These are phyloP conservation scores for Gobius niger DNA, from an alignment of 2,113 vertebrate genomes.

Conservation along the genomic window DNA sequence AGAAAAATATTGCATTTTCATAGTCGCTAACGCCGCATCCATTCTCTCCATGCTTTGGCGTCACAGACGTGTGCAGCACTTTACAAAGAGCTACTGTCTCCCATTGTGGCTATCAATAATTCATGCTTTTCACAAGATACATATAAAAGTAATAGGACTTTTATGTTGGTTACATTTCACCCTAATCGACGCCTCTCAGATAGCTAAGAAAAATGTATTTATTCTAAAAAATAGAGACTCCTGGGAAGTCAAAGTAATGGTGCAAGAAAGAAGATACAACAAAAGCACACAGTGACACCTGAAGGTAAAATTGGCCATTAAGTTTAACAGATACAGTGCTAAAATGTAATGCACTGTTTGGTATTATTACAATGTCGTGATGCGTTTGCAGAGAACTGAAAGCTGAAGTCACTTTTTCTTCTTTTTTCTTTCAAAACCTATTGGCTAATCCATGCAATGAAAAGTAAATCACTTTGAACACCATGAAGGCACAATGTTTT, in stretches of 20 bases:
- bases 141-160: slow-evolving; percentile 7
- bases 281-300: background rate
- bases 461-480: background rate
- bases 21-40: background rate
- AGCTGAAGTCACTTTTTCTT: background rate
- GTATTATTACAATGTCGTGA: background rate
- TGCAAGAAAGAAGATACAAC: background rate
- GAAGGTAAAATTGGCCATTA: background rate
- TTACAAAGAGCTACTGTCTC: background rate
- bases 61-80: background rate
- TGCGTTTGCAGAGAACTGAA: background rate
- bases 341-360: background rate
- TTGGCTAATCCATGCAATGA: background rate
- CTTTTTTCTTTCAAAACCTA: background rate
- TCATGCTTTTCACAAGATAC: background rate
- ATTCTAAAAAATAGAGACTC: background rate
- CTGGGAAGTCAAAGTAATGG: slow-evolving; percentile 2
- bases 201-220: background rate
- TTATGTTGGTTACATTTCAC: slow-evolving; percentile 3
- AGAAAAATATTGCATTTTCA: slow-evolving; percentile 4
- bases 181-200: background rate
- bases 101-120: slow-evolving; percentile 6
- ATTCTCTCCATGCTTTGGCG: background rate
- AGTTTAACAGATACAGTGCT: background rate
- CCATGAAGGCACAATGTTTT: no score